phyloP scores from a whole-genome alignment of 2,113 vertebrate species.

The Triplophysa tibetana region DNA sequence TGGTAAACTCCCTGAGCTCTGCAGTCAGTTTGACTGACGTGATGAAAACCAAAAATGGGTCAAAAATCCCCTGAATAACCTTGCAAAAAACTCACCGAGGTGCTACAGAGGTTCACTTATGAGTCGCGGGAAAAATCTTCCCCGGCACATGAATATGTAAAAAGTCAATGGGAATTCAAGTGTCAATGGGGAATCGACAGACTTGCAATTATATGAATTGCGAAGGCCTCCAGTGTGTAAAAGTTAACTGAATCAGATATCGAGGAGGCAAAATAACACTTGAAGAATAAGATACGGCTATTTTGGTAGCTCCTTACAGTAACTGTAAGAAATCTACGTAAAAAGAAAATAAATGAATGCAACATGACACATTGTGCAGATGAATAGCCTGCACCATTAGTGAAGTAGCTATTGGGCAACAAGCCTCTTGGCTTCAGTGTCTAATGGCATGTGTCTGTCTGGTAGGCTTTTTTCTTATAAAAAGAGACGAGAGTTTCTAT shows the following conservation, averaged over 20 bases:
- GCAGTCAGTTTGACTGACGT: background rate
- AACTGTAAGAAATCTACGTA: background rate
- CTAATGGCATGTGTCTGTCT: background rate
- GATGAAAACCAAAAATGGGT: background rate
- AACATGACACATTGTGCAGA: background rate
- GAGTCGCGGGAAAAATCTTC: background rate
- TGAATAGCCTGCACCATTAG: background rate
- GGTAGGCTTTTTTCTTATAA: background rate
- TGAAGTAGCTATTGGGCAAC: background rate
- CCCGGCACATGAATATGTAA: constrained; percentile 12
- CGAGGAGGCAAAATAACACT: background rate
- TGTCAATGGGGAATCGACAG: no score
- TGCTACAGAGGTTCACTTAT: background rate
- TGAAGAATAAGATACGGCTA: background rate
- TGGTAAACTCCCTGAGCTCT: background rate
- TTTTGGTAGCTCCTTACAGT: background rate
- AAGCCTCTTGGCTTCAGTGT: background rate
- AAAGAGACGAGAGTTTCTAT: constrained; percentile 32
- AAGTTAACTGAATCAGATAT: background rate
- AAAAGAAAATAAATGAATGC: background rate
- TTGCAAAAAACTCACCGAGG: background rate
- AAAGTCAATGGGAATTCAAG: constrained; percentile 14
- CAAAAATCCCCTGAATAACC: background rate
- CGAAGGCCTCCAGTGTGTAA: constrained; percentile 2
- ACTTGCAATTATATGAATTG: constrained; percentile 18